These are phyloP conservation scores for Yponomeuta malinellus DNA, from an alignment of 2,888 invertebrate species.

Conservation along the genomic window DNA sequence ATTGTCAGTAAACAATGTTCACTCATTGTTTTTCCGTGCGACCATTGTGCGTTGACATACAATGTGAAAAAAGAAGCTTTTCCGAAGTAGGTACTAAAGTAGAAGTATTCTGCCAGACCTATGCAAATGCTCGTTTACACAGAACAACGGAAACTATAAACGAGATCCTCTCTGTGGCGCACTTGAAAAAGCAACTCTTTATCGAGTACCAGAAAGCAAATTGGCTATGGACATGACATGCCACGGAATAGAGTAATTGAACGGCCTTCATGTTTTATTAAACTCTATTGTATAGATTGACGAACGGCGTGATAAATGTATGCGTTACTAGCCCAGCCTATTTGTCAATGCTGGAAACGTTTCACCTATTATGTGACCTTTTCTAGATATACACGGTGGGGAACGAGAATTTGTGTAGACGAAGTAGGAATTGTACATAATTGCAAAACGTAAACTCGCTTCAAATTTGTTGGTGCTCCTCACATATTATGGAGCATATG, in stretches of 20 bases:
- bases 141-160: not conserved
- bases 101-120: not conserved
- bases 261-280: slow-evolving; percentile 4
- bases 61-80: not conserved
- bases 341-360: not conserved
- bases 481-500: no score
- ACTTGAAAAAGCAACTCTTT: not conserved
- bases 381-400: not conserved
- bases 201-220: not conserved
- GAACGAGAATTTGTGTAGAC: no score
- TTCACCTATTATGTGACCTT: not conserved
- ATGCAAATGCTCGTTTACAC: not conserved
- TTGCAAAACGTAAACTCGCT: no score
- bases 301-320: slow-evolving; percentile 4
- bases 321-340: slow-evolving; percentile 22
- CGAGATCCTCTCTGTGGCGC: not conserved
- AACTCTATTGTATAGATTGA: slow-evolving; percentile 2
- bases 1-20: not conserved
- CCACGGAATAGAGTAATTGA: slow-evolving; percentile 1
- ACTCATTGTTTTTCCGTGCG: not conserved
- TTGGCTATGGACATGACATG: slow-evolving; percentile 1
- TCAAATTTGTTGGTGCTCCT: no score
- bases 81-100: no score
- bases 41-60: not conserved
- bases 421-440: no score